Evolutionary conservation across 1,140 invertebrate species (phyloP).

Genomic region (Gyrodactylus bullatarudis): DNA sequence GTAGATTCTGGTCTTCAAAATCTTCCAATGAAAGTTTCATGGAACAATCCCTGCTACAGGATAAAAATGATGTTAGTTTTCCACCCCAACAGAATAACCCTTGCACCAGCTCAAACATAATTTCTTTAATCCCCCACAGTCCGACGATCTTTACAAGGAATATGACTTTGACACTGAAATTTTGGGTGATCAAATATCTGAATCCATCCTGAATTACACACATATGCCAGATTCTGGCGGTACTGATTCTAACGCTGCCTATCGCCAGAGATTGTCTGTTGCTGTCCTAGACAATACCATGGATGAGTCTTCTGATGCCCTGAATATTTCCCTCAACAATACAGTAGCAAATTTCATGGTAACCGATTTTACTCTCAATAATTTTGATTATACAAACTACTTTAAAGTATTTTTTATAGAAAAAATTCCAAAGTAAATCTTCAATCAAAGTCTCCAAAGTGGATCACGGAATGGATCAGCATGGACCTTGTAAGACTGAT

Average conservation of each 20-base stretch:
- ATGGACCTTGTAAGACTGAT: background rate
- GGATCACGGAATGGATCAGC: background rate
- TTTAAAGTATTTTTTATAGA: background rate
- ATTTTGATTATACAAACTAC: too few relatives aligned
- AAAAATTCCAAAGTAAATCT: background rate
- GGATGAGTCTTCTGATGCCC: background rate
- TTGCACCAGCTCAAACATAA: too few relatives aligned
- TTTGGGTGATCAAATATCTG: background rate
- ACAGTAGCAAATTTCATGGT: background rate
- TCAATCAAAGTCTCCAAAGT: background rate
- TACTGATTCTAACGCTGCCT: background rate
- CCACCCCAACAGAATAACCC: too few relatives aligned
- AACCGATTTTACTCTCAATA: too few relatives aligned
- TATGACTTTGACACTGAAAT: background rate
- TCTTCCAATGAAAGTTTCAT: background rate
- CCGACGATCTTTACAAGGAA: background rate
- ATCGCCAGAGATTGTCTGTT: background rate
- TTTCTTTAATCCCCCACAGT: too few relatives aligned
- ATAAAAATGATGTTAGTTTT: background rate
- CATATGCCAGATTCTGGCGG: background rate
- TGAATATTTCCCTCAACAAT: background rate
- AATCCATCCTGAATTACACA: background rate
- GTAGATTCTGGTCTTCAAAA: background rate
- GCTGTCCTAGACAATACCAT: background rate
- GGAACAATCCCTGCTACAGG: background rate